Percentiles rank a stretch among this genome's conserved stretches.
Evolutionary conservation across 1,140 invertebrate genomes (phyloP).

Genomic region (Neodiprion fabricii): DNA sequence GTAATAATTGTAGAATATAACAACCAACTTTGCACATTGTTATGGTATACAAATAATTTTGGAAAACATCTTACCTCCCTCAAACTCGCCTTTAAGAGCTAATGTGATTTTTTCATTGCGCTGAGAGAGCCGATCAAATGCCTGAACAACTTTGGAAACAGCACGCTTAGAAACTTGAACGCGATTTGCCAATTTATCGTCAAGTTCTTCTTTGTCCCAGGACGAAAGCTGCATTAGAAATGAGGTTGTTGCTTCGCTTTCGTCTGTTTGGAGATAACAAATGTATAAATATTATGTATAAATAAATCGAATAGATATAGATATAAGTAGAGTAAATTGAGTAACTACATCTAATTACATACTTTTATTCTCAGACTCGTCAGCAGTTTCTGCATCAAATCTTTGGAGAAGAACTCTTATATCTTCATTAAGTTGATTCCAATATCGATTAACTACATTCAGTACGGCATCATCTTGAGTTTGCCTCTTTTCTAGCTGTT

Average conservation of each 20-base stretch:
- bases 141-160: slow-evolving; percentile 95
- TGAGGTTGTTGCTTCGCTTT: slow-evolving; percentile 95
- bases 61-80: slow-evolving; percentile 63
- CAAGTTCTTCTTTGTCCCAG: slow-evolving; percentile 97
- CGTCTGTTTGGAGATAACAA: slow-evolving; percentile 68
- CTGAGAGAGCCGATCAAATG: slow-evolving; percentile 93
- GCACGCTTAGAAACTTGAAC: slow-evolving; percentile 93
- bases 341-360: slow-evolving; percentile 40
- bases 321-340: slow-evolving; percentile 12
- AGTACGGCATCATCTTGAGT: slow-evolving; percentile 97
- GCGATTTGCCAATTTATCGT: slow-evolving; percentile 93
- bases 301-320: slow-evolving; percentile 15
- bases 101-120: slow-evolving; percentile 91
- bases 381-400: slow-evolving; percentile 96
- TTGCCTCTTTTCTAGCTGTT: slow-evolving; percentile 96
- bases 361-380: slow-evolving; percentile 95
- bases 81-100: slow-evolving; percentile 83
- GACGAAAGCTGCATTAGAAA: slow-evolving; percentile 96
- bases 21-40: slow-evolving; percentile 9
- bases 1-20: slow-evolving; percentile 19
- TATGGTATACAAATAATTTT: slow-evolving; percentile 12
- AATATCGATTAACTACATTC: slow-evolving; percentile 97
- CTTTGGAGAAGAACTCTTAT: slow-evolving; percentile 91
- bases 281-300: slow-evolving; percentile 21
- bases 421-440: slow-evolving; percentile 98